Percentiles rank a stretch among this genome's conserved stretches.
Evolutionary conservation across 2,113 vertebrate species (phyloP).

Genomic region (Corvus cornix): DNA sequence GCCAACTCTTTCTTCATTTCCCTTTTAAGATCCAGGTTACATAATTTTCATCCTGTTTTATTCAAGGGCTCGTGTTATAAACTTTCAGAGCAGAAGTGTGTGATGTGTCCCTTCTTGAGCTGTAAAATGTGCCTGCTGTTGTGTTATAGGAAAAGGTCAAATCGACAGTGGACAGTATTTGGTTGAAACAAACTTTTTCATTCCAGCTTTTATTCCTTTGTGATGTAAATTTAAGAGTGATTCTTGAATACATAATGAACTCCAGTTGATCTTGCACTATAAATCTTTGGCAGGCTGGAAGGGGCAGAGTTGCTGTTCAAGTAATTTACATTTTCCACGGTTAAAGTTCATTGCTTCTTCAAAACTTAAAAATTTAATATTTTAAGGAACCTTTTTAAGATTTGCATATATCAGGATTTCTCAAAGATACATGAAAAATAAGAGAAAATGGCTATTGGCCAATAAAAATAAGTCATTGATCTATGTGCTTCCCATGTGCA

Average conservation of each 20-base stretch:
- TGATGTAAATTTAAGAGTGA: neutral
- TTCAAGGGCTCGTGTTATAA: neutral
- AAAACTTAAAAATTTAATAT: neutral
- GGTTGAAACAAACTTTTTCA: neutral
- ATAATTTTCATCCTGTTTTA: neutral
- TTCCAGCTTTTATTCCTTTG: neutral
- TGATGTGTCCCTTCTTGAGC: neutral
- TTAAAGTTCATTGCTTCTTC: neutral
- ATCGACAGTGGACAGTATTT: neutral
- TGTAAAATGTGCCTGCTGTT: neutral
- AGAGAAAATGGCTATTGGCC: neutral
- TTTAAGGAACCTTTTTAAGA: neutral
- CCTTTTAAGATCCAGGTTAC: neutral
- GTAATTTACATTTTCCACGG: neutral
- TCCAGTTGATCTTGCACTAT: neutral
- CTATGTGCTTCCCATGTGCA: neutral
- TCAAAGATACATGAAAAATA: neutral
- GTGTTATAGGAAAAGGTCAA: neutral
- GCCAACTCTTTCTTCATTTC: neutral
- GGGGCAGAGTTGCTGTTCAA: neutral
- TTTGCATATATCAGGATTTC: neutral
- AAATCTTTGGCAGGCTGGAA: neutral
- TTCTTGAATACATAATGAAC: neutral
- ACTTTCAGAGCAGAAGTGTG: neutral
- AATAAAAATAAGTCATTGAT: neutral